Base-by-base conservation (phyloP, 2,888 invertebrate species). In the Teleiodes luculella region DNA sequence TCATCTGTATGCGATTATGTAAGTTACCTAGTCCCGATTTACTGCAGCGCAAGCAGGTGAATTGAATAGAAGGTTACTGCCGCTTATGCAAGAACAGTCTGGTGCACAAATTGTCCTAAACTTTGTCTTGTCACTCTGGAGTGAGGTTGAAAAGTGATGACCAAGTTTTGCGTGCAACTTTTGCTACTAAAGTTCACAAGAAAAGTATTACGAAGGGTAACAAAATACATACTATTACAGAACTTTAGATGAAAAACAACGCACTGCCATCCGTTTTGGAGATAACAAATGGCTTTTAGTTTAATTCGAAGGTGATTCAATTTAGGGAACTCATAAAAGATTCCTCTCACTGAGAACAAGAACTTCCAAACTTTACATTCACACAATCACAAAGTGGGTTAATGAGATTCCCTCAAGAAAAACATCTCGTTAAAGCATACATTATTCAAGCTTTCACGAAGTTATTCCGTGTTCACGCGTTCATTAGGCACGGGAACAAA, bases 351-450 rank as follows among this genome's bases (percentile, higher is more conserved):
- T 77, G 74, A 78, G 79, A 80, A 80, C 78, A 83, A 77, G 80
- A 83, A 83, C 76, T 86, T 85, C 73, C 72, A 77, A 84, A 85
- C 80, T 84, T 85, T 83, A 83, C 83, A 86, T 85, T 86, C 83
- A 80, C 80, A 86, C 82, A 87, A 85, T 85, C 85, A 83, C 79
- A 85, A 88, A 85, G 81, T 87, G 82, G 87, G 89, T 83, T 87
- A 89, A 89, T 86, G 86, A 84, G 86, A 89, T 89, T 87, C 88
- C 74, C 75, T 81, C 80, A 87, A 89, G 89, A 88, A 89, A 89
- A 89, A 88, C 89, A 89, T 87, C 87, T 89, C 86, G 86, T 87
- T 89, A 88, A 81, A 85, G 77, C 86, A 87, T 87, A 87, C 88
- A 88, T 89, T 86, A 89, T 89, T 88, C 87, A 88, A 82, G 84